Base-by-base conservation (phyloP, 2,888 invertebrate species). In the Ormyrus pomaceus region DNA sequence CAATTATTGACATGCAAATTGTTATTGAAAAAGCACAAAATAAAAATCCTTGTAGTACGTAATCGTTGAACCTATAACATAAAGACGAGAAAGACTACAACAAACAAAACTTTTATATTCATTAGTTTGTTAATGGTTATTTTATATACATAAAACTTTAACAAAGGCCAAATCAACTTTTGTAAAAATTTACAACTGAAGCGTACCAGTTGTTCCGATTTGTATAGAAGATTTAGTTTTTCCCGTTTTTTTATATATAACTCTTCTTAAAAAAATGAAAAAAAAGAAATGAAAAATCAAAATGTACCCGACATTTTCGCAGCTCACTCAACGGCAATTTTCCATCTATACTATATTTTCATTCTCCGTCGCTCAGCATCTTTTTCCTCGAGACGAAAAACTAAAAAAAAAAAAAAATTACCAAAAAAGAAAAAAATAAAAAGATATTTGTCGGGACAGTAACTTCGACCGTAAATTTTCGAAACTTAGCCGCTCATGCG, bases 321-420 rank as follows among this genome's bases (percentile, higher is more conserved):
- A 70, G 65, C 46, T 34, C 55, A 77, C 81, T 81, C 77, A 80
- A 77, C 74, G 77, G 81, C 77, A 81, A 65, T 81, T 81, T 81
- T 81, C 70, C 45, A 61, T 19, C 19, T 13, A 6, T 6, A 48
- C 9, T 13, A 34, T 46, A 6, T 70, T 72, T 68, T 55, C 66
- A 50, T 61, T 66, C 13, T 69, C 50, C 13, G 50, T n/a, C 62
- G 46, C 11, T 77, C 53, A 46, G 19, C 45, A 55, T 59, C 50
- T 64, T 13, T 71, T 68, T 69, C 62, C 45, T 69, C 11, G 11
- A 59, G n/a, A 62, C 11, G 45, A 19, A 34, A 73, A 48, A 46
- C 13, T 62, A 51, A 50, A 48, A 19, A 74, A 51, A 48, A n/a
- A 45, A 48, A 61, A 19, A 51, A 34, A 56, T 64, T 51, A 73